A percentile compares a stretch with the other conserved stretches of the same genome.
Conservation (phyloP, 2,888 invertebrate genomes). For the Cerceris rybyensis region DNA sequence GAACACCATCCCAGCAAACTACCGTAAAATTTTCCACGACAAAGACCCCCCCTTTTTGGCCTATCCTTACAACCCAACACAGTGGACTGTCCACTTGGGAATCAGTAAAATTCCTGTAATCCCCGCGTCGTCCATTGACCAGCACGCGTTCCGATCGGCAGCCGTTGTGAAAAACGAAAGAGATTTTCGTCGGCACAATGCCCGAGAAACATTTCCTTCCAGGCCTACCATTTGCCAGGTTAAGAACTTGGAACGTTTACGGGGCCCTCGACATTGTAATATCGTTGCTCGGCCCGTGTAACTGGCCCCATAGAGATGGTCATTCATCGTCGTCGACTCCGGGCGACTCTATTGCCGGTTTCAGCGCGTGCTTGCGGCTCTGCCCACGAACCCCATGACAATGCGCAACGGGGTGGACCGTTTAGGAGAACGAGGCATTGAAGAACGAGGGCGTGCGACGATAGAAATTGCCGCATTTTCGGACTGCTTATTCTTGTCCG, state of each 20-base stretch:
- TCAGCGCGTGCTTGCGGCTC: slow-evolving; percentile 69
- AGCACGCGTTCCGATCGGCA: slow-evolving; percentile 70
- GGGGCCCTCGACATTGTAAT: slow-evolving; percentile 71
- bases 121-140: slow-evolving; percentile 68
- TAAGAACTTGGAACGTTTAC: slow-evolving; percentile 53
- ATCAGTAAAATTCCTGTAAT: slow-evolving; percentile 61
- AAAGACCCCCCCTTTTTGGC: slow-evolving; percentile 18
- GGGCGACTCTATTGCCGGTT: slow-evolving; percentile 29
- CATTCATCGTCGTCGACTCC: slow-evolving; percentile 66
- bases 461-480: slow-evolving; percentile 55
- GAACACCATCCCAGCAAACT: slow-evolving; percentile 3
- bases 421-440: slow-evolving; percentile 64
- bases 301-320: slow-evolving; percentile 60
- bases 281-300: slow-evolving; percentile 68
- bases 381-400: slow-evolving; percentile 65
- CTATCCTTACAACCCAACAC: neutral
- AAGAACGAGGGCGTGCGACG: slow-evolving; percentile 39
- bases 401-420: slow-evolving; percentile 69
- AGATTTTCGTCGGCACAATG: slow-evolving; percentile 57
- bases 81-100: slow-evolving; percentile 47
- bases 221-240: slow-evolving; percentile 16
- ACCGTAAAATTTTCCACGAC: slow-evolving; percentile 10
- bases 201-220: slow-evolving; percentile 68
- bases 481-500: slow-evolving; percentile 17
- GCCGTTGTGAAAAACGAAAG: slow-evolving; percentile 46